Base-by-base conservation (phyloP, 2,113 vertebrate species). In the Tachysurus vachellii region DNA sequence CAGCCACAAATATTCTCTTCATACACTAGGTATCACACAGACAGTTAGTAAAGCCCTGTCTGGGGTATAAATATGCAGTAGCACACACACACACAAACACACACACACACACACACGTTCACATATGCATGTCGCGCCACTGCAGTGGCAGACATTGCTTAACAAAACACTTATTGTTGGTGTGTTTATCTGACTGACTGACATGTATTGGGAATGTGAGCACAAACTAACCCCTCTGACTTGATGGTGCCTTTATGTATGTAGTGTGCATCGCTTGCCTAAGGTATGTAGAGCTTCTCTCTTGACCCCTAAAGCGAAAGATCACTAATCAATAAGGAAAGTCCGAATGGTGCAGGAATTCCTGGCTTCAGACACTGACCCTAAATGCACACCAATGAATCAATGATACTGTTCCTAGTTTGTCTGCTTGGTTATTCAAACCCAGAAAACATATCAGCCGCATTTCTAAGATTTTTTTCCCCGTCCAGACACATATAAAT, bases 101-200 rank as follows among this genome's bases (percentile, higher is more conserved):
- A 64, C 9, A 21, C 2, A 73, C 53, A 56, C 23, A 70, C 64
- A 26, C 36, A 14, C 23, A 64, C 9, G 62, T 68, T 53, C 53
- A 86, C 66, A 59, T 82, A 59, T 68, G 66, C 28, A 53, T 81
- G 80, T 62, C 42, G 50, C 19, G 7, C 47, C 36, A 9, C 36
- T 80, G 23, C 50, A 19, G 80, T n/a, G 23, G 44, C 47, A 50
- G 68, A 59, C 56, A 73, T 70, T 31, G 66, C 17, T 26, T 73
- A 62, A 87, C 86, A 89, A 77, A 85, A 54, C 50, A 10, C 53
- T 23, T 42, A 54, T 86, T 87, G 86, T 89, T 42, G 28, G 31
- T 64, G 86, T 73, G 77, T 66, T 76, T 21, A 8, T 17, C 73
- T 84, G 75, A 71, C 66, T 28, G 73, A 82, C 50, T 68, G 11